phyloP scores from a whole-genome alignment of 2,113 vertebrate species.

The Lasiurus cinereus region DNA sequence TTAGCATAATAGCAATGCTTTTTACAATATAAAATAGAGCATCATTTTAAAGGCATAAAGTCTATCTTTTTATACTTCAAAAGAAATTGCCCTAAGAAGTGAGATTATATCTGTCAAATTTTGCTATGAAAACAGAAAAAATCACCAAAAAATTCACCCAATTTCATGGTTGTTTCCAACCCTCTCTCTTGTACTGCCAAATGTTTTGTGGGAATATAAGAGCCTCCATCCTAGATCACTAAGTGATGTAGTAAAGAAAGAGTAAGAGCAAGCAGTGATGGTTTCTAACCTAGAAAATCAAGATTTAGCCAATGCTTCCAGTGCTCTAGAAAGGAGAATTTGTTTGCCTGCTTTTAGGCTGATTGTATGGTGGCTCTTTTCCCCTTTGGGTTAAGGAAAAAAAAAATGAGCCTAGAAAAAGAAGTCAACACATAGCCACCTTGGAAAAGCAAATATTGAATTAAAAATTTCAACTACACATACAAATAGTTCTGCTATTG shows the following conservation, averaged over 20 bases:
- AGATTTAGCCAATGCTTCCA: not conserved
- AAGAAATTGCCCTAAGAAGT: slow-evolving; percentile 1
- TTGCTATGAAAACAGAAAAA: slow-evolving; percentile 28
- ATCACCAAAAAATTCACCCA: not conserved
- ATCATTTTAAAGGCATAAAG: not conserved
- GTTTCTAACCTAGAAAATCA: not conserved
- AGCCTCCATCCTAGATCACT: not conserved
- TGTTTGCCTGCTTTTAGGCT: not conserved
- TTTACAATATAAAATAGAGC: slow-evolving; percentile 9
- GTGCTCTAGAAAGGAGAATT: not conserved
- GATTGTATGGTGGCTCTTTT: not conserved
- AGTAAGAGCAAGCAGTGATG: not conserved
- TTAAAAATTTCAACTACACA: not conserved
- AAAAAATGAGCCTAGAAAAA: not conserved
- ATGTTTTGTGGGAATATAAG: not conserved
- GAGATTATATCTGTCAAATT: not conserved
- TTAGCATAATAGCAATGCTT: not conserved
- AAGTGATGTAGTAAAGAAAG: not conserved
- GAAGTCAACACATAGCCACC: not conserved
- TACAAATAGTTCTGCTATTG: not conserved
- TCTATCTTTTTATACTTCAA: not conserved
- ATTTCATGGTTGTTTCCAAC: not conserved
- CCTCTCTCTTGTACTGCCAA: not conserved
- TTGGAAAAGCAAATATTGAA: not conserved
- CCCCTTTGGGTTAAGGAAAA: not conserved